Evolutionary conservation across 2,888 invertebrate genomes (phyloP).

Genomic region (Tenthredo livida): DNA sequence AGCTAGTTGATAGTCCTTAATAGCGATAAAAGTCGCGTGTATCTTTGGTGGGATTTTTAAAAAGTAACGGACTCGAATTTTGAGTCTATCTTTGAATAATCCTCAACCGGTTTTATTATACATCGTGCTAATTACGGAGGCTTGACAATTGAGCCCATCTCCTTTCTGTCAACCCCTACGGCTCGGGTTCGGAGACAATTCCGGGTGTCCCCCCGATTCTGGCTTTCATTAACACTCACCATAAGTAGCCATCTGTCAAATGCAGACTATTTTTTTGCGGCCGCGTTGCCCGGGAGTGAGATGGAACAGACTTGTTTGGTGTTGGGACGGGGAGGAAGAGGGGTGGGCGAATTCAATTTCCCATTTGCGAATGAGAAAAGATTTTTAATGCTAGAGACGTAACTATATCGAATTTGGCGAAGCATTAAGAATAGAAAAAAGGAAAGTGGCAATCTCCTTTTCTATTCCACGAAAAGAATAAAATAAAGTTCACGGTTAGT

Average conservation of each 20-base stretch:
- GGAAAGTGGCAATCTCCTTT: background rate
- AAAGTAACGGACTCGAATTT: background rate
- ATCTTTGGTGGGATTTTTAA: background rate
- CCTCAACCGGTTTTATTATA: background rate
- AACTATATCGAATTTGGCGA: background rate
- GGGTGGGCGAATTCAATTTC: slow-evolving; percentile 4
- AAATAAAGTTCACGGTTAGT: background rate
- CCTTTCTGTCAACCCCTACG: background rate
- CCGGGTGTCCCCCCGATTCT: background rate
- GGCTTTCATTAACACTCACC: slow-evolving; percentile 39
- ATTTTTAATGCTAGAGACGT: background rate
- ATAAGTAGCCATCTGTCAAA: slow-evolving; percentile 49
- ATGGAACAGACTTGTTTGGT: background rate
- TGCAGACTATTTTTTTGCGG: slow-evolving; percentile 34
- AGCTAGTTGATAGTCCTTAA: background rate
- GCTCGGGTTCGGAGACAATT: background rate
- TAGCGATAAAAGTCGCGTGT: background rate
- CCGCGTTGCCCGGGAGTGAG: background rate
- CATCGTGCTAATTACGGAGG: background rate
- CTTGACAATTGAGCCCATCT: slow-evolving; percentile 9
- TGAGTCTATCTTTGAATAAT: background rate
- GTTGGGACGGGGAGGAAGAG: background rate
- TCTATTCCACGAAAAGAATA: background rate
- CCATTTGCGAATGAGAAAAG: slow-evolving; percentile 2
- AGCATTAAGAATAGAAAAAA: background rate